phyloP scores from a whole-genome alignment of 1,140 invertebrate species.

The Meloidogyne chitwoodi region DNA sequence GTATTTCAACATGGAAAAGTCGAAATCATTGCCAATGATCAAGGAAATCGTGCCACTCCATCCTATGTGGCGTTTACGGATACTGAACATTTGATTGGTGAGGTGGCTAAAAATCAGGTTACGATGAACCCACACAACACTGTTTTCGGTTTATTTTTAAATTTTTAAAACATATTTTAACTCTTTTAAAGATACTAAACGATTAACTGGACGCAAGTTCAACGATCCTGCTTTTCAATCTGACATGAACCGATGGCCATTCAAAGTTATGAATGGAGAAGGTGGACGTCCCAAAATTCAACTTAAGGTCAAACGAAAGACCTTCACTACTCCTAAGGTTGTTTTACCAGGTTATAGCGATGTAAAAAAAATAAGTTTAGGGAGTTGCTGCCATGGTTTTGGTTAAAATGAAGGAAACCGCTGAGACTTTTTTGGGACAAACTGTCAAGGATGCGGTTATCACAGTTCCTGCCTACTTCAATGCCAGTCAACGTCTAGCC shows the following conservation, averaged over 20 bases:
- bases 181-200: constrained; percentile 69
- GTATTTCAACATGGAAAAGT: constrained; percentile 60
- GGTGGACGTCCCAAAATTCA: constrained; percentile 61
- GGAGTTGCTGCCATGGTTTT: constrained; percentile 63
- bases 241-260: constrained; percentile 69
- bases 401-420: too few species aligned
- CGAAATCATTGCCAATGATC: constrained; percentile 13
- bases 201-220: constrained; percentile 86
- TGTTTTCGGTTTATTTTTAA: constrained; percentile 62
- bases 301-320: constrained; percentile 64
- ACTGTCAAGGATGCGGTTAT: constrained; percentile 64
- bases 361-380: constrained; percentile 74
- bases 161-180: neutral
- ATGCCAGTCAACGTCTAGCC: constrained; percentile 71
- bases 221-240: constrained; percentile 73
- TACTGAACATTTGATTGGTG: constrained; percentile 89
- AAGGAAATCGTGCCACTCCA: constrained; percentile 82
- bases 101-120: too few species aligned
- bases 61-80: constrained; percentile 96
- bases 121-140: constrained; percentile 7
- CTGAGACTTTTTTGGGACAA: constrained; percentile 60
- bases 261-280: constrained; percentile 56
- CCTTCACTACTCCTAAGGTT: constrained; percentile 64
- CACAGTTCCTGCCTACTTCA: constrained; percentile 66
- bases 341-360: constrained; percentile 62